Percentiles rank a stretch among this genome's conserved stretches.
These are phyloP conservation scores for Luperina nickerlii DNA, from an alignment of 2,888 invertebrate species.

Conservation along the genomic window DNA sequence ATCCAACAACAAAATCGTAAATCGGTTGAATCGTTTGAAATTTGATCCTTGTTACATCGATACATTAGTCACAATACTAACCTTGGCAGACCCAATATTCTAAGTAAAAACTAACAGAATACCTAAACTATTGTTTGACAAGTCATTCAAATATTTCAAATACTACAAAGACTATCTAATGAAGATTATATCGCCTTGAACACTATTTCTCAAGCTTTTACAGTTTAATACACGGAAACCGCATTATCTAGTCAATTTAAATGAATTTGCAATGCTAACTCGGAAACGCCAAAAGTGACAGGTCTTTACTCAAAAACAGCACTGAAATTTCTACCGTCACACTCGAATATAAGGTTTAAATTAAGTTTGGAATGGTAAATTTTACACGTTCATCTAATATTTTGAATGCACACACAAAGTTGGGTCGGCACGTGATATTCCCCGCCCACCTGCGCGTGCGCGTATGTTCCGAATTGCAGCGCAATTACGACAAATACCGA, in stretches of 20 bases:
- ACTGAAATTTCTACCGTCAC: conserved; percentile 13
- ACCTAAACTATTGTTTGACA: conserved; percentile 22
- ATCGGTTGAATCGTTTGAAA: background rate
- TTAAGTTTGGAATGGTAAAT: conserved; percentile 2
- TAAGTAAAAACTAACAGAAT: conserved; percentile 29
- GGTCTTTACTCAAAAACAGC: background rate
- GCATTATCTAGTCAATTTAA: conserved; percentile 48
- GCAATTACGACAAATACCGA: conserved; percentile 57
- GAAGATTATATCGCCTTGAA: conserved; percentile 55
- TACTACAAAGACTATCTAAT: conserved; percentile 32
- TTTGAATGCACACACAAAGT: conserved; percentile 58
- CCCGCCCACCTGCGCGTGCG: conserved; percentile 75
- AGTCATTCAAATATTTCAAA: conserved; percentile 33
- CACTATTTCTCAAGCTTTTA: conserved; percentile 59
- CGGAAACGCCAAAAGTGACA: conserved; percentile 31
- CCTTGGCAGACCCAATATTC: conserved; percentile 28
- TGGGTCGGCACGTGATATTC: conserved; percentile 62
- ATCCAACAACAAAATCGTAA: background rate
- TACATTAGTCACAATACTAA: conserved; percentile 39
- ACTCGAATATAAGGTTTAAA: conserved; percentile 30
- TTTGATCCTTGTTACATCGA: conserved; percentile 5
- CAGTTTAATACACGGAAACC: conserved; percentile 56
- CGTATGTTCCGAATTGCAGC: conserved; percentile 69
- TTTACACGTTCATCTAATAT: conserved; percentile 50
- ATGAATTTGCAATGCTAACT: conserved; percentile 52